Evolutionary conservation across 2,113 vertebrate genomes (phyloP), one percentile per base, ranked within the genome.

Genomic region (Callorhinus ursinus): DNA sequence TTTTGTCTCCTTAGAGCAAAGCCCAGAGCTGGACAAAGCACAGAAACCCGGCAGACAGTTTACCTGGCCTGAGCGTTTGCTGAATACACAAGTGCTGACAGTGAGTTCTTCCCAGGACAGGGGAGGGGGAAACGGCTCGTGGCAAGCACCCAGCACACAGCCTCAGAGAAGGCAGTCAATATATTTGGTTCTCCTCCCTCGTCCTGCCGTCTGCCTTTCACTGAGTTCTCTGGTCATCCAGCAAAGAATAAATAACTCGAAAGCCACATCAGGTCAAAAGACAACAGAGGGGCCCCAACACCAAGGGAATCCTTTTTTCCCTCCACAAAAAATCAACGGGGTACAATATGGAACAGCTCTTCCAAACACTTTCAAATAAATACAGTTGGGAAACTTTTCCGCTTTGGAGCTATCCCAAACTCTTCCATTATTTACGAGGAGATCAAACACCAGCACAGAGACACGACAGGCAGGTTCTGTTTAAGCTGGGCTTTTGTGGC

Each of bases 401-500:
- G 65, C 31, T 71, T 63, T 65, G 80, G 90, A 84, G 33, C 28
- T n/a, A 84, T 28, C 67, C 26, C 63, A 94, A 85, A 82, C 39
- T 90, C 46, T 94, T 96, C 69, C 33, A 94, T 87, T 90, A 97
- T 97, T 97, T 88, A 97, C 39, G 16, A n/a, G 22, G 1, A 39
- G 46, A 84, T 95, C 94, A 96, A 74, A 76, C 46, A 86, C 21
- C 53, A 94, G 86, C 33, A 69, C 13, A 93, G 55, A 96, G 88
- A 39, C 26, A 76, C 36, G 95, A 49, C 13, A 59, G 26, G 51
- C 69, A 79, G 90, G 65, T 67, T 63, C 46, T 77, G 28, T 61
- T 67, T 55, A 83, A n/a, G 76, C 83, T 63, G 49, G 18, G 28
- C 71, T 77, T 92, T 53, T n/a, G 33, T 46, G 88, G 71, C 5